Conservation (phyloP, 2,797 vertebrate genomes). For the Sebastes melanostomus region DNA sequence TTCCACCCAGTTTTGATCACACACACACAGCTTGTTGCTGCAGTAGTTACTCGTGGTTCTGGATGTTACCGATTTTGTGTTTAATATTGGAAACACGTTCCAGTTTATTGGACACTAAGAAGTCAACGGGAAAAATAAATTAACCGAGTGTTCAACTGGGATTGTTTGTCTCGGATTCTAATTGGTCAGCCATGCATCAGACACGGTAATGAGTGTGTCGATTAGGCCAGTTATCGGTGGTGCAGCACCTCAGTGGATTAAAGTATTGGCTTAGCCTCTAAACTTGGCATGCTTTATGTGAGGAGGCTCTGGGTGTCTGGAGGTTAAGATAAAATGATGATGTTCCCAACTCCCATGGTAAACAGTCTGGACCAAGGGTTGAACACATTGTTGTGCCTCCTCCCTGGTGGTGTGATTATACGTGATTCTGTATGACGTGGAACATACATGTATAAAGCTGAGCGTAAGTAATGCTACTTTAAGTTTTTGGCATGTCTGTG, state of each 20-base stretch:
- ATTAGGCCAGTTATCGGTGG: no score
- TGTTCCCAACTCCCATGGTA: background rate
- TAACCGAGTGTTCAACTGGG: no score
- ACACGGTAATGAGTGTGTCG: no score
- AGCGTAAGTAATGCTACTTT: background rate
- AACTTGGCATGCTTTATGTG: background rate
- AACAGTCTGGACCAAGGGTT: background rate
- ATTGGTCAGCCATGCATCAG: background rate
- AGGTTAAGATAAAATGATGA: background rate
- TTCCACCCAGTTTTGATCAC: background rate
- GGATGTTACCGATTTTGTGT: background rate
- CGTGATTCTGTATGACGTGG: no score
- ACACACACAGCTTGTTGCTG: background rate
- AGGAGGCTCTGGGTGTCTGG: background rate
- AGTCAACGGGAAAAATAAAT: no score
- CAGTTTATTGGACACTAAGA: background rate
- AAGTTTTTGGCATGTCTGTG: background rate
- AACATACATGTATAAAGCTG: background rate
- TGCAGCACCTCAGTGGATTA: background rate
- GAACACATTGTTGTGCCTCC: background rate
- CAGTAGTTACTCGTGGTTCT: background rate
- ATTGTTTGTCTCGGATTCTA: background rate
- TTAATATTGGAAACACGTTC: background rate
- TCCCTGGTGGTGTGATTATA: no score
- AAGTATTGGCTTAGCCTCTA: background rate